A percentile compares a stretch with the other conserved stretches of the same genome.
Evolutionary conservation across 37 sponge, comb jelly and placozoan species (phyloP).

Genomic region (Amphimedon queenslandica): DNA sequence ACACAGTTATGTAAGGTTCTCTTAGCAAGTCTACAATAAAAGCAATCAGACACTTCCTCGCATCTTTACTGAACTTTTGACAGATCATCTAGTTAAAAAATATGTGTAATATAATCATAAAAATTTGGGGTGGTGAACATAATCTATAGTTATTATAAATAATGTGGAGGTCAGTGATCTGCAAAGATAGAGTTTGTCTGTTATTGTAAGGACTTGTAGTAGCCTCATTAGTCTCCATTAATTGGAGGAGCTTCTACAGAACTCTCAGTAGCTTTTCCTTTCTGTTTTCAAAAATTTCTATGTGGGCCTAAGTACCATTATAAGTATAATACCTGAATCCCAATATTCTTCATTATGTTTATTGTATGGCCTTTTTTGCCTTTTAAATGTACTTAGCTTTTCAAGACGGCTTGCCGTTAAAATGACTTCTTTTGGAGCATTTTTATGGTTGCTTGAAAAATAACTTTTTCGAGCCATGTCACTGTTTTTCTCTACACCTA

Average conservation of each 20-base stretch:
- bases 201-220: background rate
- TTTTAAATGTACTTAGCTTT: background rate
- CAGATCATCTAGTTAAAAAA: background rate
- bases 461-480: background rate
- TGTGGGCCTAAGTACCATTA: no score
- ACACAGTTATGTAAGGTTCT: slow-evolving; percentile 8
- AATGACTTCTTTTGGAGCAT: background rate
- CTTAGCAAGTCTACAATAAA: background rate
- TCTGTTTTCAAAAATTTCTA: no score
- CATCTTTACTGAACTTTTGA: background rate
- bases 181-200: background rate
- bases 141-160: background rate
- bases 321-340: background rate
- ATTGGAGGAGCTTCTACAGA: no score
- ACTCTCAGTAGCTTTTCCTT: no score
- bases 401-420: no score
- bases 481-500: background rate
- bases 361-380: background rate
- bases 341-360: background rate
- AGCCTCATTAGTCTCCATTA: no score
- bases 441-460: background rate
- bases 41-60: no score
- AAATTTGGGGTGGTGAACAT: background rate
- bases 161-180: background rate
- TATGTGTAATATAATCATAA: background rate